phyloP scores from a whole-genome alignment of 2,797 vertebrate species.

The Oophaga sylvatica region DNA sequence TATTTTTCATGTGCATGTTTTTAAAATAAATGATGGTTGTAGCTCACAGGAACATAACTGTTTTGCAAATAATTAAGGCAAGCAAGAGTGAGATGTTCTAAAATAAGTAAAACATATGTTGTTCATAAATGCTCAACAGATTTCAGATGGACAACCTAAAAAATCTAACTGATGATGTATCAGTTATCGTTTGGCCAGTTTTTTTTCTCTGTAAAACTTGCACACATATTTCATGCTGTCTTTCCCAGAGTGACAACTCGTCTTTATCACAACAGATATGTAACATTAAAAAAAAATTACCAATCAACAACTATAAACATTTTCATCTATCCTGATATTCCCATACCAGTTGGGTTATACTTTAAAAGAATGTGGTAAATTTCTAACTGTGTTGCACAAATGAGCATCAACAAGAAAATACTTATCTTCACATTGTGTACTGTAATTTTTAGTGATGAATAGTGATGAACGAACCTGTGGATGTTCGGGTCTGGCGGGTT shows the following conservation, averaged over 20 bases:
- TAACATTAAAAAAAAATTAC: conserved; percentile 3
- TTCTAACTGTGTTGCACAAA: neutral
- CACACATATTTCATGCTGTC: neutral
- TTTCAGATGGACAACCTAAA: conserved; percentile 47
- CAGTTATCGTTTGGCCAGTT: conserved; percentile 29
- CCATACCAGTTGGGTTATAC: neutral
- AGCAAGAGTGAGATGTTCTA: conserved; percentile 41
- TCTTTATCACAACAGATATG: conserved; percentile 7
- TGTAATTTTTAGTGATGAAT: too few species aligned
- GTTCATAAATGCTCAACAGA: conserved; percentile 41
- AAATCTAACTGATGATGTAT: conserved; percentile 31
- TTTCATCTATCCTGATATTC: neutral
- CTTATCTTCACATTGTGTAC: too few species aligned
- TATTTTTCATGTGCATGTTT: conserved; percentile 22
- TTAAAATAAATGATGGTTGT: neutral
- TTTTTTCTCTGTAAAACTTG: conserved; percentile 19
- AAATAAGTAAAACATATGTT: conserved; percentile 54
- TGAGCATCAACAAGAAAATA: too few species aligned
- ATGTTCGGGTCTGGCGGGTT: too few species aligned
- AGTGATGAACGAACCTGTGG: too few species aligned
- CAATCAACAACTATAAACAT: conserved; percentile 18
- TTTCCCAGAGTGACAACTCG: conserved; percentile 6
- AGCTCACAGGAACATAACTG: conserved; percentile 23
- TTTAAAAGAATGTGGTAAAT: neutral
- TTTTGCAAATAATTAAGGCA: conserved; percentile 40